Base-by-base conservation (phyloP, 2,113 vertebrate species). In the Acrocephalus arundinaceus region DNA sequence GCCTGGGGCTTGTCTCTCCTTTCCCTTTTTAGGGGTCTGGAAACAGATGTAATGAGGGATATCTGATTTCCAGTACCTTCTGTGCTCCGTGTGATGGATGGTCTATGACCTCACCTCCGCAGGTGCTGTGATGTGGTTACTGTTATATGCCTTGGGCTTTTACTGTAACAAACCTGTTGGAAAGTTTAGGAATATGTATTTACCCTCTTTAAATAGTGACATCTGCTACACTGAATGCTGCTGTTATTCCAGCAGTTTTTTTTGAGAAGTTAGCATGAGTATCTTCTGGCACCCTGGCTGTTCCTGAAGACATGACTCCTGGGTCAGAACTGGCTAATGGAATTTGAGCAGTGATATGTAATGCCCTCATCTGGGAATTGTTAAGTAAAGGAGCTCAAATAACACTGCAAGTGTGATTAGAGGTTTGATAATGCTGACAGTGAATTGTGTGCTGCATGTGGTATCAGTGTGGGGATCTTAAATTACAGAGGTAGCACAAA, bases 41-140 rank as follows among this genome's bases (percentile, higher is more conserved):
- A 58, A 37, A 43, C 1, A 25, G 41, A 4, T n/a, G 33, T 27
- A 31, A 17, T 0, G 8, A 66, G 41, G 31, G 33, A 11, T 28
- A 16, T 2, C 19, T 65, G 30, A 72, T 73, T 57, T 43, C 61
- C 61, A 46, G 25, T 4, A 7, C 13, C 46, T 51, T 30, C 82
- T 35, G 2, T 62, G 49, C 14, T 66, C 48, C 19, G 20, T 18
- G 31, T 15, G 70, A 33, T 28, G 28, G 35, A 24, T 70, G 31
- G 45, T 8, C 28, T 37, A 9, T 7, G 35, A n/a, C 15, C 35
- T 55, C 23, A 11, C 24, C 55, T 51, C 74, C 81, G 74, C 20
- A n/a, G 75, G 65, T 52, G 72, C 68, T 78, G 0, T 20, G 41
- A 10, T 43, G 45, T 87, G 76, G 33, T 70, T 48, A 22, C 45